These are phyloP conservation scores for Brienomyrus brachyistius DNA, from an alignment of 2,113 vertebrate genomes.

Conservation along the genomic window DNA sequence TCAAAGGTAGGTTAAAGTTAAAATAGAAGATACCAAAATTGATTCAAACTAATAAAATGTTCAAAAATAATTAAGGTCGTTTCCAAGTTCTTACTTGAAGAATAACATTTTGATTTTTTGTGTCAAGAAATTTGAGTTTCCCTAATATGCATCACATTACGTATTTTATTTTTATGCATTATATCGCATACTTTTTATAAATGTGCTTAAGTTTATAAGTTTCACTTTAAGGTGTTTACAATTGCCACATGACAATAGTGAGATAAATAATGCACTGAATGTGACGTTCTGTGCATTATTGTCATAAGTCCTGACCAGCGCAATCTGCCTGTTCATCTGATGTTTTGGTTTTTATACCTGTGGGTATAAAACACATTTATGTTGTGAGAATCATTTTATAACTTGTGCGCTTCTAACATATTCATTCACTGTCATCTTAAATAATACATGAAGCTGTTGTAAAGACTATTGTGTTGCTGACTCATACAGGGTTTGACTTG, in stretches of 20 bases:
- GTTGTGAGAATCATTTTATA: neutral
- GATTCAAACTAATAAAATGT: neutral
- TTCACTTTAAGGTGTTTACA: neutral
- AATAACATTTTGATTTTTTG: neutral
- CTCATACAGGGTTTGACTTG: neutral
- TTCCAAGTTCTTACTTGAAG: neutral
- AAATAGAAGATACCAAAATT: neutral
- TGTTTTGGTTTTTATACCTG: neutral
- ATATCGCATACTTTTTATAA: neutral
- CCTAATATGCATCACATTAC: neutral
- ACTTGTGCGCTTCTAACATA: neutral
- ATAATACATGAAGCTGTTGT: neutral
- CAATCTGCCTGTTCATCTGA: neutral
- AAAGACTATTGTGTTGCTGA: neutral
- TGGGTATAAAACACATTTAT: neutral
- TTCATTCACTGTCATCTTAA: neutral
- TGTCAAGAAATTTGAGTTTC: neutral
- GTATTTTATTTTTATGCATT: neutral
- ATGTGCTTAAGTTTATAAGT: neutral
- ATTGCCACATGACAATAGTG: neutral
- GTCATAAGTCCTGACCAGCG: neutral
- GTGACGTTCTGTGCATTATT: too few relatives aligned
- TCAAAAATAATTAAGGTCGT: neutral
- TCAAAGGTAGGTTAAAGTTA: neutral
- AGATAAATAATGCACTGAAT: neutral